Conservation (phyloP, 2,113 vertebrate species). For the Notiomystis cincta region DNA sequence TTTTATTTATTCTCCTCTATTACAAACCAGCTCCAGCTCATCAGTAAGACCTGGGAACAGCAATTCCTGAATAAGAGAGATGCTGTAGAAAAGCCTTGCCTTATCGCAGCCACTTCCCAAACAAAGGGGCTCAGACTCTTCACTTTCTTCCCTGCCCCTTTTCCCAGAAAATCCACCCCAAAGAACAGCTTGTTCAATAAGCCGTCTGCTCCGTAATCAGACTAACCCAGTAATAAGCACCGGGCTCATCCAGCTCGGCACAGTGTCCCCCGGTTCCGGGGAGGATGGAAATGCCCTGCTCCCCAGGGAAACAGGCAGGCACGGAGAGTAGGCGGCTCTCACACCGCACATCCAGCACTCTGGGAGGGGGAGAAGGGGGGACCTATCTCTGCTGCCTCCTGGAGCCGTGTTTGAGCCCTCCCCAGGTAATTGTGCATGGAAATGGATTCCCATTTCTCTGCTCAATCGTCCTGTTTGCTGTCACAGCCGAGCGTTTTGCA, state of each 20-base stretch:
- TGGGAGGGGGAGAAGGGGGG: neutral
- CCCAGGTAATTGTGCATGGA: slow-evolving; percentile 13
- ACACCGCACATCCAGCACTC: neutral
- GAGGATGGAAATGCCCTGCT: neutral
- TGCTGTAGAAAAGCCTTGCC: neutral
- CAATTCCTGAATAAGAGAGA: neutral
- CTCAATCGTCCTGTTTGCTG: slow-evolving; percentile 34
- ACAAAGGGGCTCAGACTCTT: neutral
- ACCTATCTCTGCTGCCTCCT: neutral
- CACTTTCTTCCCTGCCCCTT: neutral
- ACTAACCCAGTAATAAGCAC: neutral
- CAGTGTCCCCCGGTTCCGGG: rapidly evolving
- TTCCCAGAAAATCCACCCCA: neutral
- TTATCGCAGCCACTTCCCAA: neutral
- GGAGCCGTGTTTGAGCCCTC: neutral
- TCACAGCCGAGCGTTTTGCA: neutral
- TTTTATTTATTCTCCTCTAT: neutral
- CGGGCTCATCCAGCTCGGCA: neutral
- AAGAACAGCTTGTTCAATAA: neutral
- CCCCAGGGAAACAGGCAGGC: neutral
- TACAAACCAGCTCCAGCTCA: neutral
- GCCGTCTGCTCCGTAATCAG: neutral
- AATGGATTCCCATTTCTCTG: slow-evolving; percentile 33
- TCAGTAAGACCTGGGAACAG: neutral
- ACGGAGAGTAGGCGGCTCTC: neutral